phyloP scores from a whole-genome alignment of 1,140 invertebrate genomes.

The Notospermus geniculatus region DNA sequence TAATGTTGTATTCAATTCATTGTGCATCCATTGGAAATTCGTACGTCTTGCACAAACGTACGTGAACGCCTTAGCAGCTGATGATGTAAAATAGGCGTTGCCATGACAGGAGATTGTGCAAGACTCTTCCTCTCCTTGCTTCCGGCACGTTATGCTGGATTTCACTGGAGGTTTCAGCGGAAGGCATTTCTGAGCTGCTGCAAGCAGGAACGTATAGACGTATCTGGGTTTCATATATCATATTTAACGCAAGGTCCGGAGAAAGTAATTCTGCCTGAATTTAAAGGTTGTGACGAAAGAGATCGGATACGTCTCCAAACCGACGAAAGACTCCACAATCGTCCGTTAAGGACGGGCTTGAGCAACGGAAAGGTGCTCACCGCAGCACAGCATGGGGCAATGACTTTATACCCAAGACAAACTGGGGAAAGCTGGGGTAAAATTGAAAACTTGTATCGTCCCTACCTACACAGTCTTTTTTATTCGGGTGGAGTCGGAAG shows the following conservation, averaged over 20 bases:
- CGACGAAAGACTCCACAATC: neutral
- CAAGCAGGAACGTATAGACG: neutral
- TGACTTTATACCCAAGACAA: no score
- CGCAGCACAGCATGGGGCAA: no score
- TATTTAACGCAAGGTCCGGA: no score
- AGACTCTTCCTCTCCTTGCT: conserved; percentile 10
- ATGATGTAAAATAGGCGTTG: conserved; percentile 21
- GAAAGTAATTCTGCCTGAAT: no score
- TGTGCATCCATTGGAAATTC: conserved; percentile 39
- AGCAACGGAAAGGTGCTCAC: no score
- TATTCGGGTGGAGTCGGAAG: conserved; percentile 46
- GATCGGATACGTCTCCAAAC: no score
- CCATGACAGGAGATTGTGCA: conserved; percentile 13
- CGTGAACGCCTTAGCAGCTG: neutral
- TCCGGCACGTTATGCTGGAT: conserved; percentile 26
- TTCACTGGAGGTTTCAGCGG: conserved; percentile 31
- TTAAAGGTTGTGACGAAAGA: no score
- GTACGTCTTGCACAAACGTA: conserved; percentile 39
- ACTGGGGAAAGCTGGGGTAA: no score
- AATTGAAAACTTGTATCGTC: no score
- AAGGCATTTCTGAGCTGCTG: conserved; percentile 21
- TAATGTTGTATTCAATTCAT: conserved; percentile 29
- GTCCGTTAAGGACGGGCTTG: no score
- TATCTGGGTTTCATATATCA: no score
- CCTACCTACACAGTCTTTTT: conserved; percentile 51